phyloP scores from a whole-genome alignment of 2,888 invertebrate genomes.

The Aleiodes alternator region DNA sequence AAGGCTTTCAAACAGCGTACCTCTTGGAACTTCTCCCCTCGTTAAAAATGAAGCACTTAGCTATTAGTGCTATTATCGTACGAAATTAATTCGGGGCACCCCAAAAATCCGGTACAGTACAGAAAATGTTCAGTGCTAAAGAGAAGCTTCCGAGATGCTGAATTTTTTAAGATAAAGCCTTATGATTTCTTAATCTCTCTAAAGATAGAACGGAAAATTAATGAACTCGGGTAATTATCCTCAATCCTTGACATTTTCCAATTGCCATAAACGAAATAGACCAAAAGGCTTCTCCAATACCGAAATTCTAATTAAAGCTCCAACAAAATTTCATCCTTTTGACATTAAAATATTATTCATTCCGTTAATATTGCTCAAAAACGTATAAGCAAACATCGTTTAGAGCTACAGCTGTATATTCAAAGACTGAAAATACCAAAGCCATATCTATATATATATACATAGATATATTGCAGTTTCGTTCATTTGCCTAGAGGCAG shows the following conservation, averaged over 20 bases:
- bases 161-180: background rate
- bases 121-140: too few relatives aligned
- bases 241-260: background rate
- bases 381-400: slow-evolving; percentile 34
- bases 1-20: too few relatives aligned
- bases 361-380: slow-evolving; percentile 28
- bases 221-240: slow-evolving; percentile 57
- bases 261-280: background rate
- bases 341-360: slow-evolving; percentile 7
- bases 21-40: too few relatives aligned
- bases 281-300: slow-evolving; percentile 5
- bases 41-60: too few relatives aligned
- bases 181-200: slow-evolving; percentile 58
- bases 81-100: too few relatives aligned
- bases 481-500: slow-evolving; percentile 57
- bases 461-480: slow-evolving; percentile 43
- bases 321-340: slow-evolving; percentile 11
- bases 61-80: too few relatives aligned
- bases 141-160: too few relatives aligned
- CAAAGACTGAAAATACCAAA: slow-evolving; percentile 21
- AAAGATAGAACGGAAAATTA: slow-evolving; percentile 53
- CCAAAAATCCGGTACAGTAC: too few relatives aligned
- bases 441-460: background rate
- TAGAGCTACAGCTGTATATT: slow-evolving; percentile 34
- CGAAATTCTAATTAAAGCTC: background rate